Conservation (phyloP, 2,797 vertebrate species). For the Lerista edwardsae region DNA sequence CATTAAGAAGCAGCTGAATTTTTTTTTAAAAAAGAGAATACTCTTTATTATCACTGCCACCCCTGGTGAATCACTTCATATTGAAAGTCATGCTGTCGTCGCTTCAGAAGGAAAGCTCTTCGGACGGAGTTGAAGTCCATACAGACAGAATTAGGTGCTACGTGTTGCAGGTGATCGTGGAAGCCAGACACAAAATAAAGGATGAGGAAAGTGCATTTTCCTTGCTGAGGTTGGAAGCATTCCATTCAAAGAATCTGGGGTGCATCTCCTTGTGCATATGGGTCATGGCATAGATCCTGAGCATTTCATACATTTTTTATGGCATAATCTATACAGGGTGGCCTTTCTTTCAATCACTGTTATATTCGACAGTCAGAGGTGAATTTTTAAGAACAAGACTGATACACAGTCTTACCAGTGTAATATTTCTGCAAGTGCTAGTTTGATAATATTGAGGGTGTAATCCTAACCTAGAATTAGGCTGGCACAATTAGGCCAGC, state of each 20-base stretch:
- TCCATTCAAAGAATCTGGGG: not conserved
- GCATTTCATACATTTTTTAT: not conserved
- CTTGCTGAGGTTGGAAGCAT: not conserved
- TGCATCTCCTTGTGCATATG: not conserved
- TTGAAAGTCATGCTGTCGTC: not conserved
- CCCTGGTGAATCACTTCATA: constrained; percentile 2
- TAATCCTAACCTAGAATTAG: too few relatives aligned
- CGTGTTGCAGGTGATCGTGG: not conserved
- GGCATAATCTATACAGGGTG: not conserved
- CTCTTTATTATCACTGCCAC: constrained; percentile 39
- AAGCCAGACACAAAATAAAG: not conserved
- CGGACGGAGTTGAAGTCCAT: not conserved
- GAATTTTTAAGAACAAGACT: too few relatives aligned
- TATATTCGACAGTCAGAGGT: constrained; percentile 1
- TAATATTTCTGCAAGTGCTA: not conserved
- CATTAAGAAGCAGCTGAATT: constrained; percentile 16
- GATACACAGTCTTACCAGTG: not conserved
- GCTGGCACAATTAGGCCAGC: too few relatives aligned
- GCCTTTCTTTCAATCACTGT: not conserved
- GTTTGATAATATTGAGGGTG: not conserved
- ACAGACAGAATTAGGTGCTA: not conserved
- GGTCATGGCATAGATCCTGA: constrained; percentile 20
- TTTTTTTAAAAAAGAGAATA: too few relatives aligned
- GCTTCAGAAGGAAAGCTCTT: not conserved
- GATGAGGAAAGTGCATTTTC: not conserved